Percentiles rank a stretch among this genome's conserved stretches.
Conservation (phyloP, 2,888 invertebrate species). For the Drosophila austrosaltans region DNA sequence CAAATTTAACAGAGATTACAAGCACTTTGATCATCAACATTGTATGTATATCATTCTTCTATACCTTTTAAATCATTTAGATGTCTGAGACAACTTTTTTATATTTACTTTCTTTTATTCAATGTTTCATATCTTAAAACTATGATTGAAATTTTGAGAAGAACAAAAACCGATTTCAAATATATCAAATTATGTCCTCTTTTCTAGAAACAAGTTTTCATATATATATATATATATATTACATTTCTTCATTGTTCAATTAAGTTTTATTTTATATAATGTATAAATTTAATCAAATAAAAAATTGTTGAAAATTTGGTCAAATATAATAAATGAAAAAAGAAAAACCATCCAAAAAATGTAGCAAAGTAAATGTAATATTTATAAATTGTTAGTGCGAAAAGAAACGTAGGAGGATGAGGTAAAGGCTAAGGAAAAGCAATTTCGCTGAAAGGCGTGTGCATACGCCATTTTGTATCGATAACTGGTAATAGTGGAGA, state of each 20-base stretch:
- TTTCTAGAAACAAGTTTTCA: too few species aligned
- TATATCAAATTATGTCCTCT: too few species aligned
- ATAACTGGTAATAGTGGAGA: conserved; percentile 54
- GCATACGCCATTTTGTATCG: conserved; percentile 54
- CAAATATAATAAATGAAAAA: neutral
- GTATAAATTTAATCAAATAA: conserved; percentile 33
- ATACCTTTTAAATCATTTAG: too few species aligned
- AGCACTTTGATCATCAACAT: too few species aligned
- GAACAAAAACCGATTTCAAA: too few species aligned
- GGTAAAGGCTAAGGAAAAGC: conserved; percentile 60
- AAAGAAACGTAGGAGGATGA: conserved; percentile 11
- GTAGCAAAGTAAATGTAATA: conserved; percentile 44
- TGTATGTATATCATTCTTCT: too few species aligned
- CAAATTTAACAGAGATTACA: neutral
- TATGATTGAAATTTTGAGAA: too few species aligned
- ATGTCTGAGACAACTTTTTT: too few species aligned
- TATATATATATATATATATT: too few species aligned
- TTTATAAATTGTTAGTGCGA: conserved; percentile 44
- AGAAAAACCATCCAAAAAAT: conserved; percentile 7
- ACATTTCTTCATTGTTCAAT: conserved; percentile 7
- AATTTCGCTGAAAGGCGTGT: conserved; percentile 71
- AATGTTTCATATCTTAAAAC: too few species aligned
- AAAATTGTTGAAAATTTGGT: conserved; percentile 40
- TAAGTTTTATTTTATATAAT: conserved; percentile 17
- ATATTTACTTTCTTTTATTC: too few species aligned